Evolutionary conservation across 2,113 vertebrate genomes (phyloP), one percentile per base, ranked within the genome.

Genomic region (Fregetta grallaria): DNA sequence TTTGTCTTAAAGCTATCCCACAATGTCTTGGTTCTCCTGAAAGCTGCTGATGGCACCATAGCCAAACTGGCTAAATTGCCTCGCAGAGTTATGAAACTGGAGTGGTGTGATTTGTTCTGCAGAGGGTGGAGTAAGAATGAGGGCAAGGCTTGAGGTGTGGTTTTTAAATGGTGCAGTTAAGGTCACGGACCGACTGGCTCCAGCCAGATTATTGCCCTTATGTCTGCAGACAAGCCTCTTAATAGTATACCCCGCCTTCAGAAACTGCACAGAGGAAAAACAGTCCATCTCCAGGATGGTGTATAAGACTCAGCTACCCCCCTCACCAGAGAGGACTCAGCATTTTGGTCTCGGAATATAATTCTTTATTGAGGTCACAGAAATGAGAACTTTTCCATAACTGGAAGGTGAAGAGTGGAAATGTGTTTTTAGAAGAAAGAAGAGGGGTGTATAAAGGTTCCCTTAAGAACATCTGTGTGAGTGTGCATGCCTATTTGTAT

Each of bases 131-230:
- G 91, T 87, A 93, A 92, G 73, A 94, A 96, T 71, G 73, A 96
- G 87, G 85, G 93, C 55, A 97, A 90, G 91, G 86, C 92, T 95
- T 65, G 94, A 96, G 96, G 97, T 96, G 96, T 95, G 89, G 92
- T 90, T 97, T 97, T 81, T 76, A 63, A 68, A 77, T 84, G 96
- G 97, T 91, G 92, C 96, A 94, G 72, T 96, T 94, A 86, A 97
- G 96, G 97, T 97, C 94, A 96, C 3, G 92, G 95, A 92, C 89
- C 22, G 61, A 62, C 97, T 97, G 96, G 91, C 96, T 98, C 97
- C 97, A 96, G 82, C 88, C 83, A 96, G 90, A 97, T 97, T 96
- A 95, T 89, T 96, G 94, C 91, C 83, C 91, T 97, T 71, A 27
- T 73, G 94, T 88, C 96, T 97, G 94, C 94, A 95, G 96, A 91